Percentiles rank a stretch among this genome's conserved stretches.
Conservation (phyloP, 2,888 invertebrate genomes). For the Gryllus longicercus region DNA sequence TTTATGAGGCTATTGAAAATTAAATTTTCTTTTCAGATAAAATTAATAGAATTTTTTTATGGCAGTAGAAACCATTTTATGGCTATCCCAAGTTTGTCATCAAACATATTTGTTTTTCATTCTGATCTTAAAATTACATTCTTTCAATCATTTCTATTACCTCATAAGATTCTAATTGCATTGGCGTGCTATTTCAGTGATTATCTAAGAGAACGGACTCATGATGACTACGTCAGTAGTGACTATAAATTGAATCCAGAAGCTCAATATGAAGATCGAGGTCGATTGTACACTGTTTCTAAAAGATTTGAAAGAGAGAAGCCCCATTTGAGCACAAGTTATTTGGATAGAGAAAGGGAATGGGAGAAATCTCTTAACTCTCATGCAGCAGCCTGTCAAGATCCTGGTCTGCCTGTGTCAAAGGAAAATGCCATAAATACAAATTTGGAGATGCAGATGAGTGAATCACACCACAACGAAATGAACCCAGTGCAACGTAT, state of each 20-base stretch:
- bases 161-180: too few species aligned
- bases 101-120: too few species aligned
- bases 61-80: too few species aligned
- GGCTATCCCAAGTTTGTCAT: too few species aligned
- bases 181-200: conserved; percentile 33
- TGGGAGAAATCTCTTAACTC: conserved; percentile 32
- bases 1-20: too few species aligned
- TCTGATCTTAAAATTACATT: too few species aligned
- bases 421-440: background rate
- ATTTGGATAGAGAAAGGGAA: conserved; percentile 29
- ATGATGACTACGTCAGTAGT: conserved; percentile 39
- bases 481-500: background rate
- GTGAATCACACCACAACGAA: background rate
- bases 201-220: conserved; percentile 38
- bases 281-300: conserved; percentile 58
- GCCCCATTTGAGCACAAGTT: conserved; percentile 23
- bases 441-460: conserved; percentile 6
- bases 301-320: conserved; percentile 49
- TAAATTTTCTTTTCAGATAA: too few species aligned
- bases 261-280: conserved; percentile 53
- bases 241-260: conserved; percentile 44
- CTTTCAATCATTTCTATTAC: too few species aligned
- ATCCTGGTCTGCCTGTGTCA: background rate
- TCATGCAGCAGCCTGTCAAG: conserved; percentile 28
- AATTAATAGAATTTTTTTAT: too few species aligned